Evolutionary conservation across 2,113 vertebrate species (phyloP).

Genomic region (Ascaphus truei): DNA sequence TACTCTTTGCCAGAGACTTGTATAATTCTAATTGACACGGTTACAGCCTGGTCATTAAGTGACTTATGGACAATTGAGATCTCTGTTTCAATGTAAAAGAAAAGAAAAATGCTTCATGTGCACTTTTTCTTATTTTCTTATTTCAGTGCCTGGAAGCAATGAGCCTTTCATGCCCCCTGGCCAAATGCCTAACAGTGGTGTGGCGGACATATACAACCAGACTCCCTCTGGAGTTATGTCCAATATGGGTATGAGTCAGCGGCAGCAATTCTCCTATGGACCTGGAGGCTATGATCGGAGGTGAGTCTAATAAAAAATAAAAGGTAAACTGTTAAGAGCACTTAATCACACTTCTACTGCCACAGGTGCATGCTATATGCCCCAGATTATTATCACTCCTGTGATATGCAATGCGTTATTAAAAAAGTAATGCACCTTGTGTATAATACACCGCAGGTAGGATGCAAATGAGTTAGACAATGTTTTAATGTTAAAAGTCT

Average conservation of each 20-base stretch:
- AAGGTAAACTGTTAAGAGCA: too few species aligned
- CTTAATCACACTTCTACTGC: too few species aligned
- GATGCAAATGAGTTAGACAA: too few species aligned
- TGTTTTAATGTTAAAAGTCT: too few species aligned
- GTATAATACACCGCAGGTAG: too few species aligned
- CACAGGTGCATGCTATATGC: too few species aligned
- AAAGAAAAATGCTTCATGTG: conserved; percentile 38
- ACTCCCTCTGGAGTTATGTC: conserved; percentile 73
- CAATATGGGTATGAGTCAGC: conserved; percentile 81
- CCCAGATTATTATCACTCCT: too few species aligned
- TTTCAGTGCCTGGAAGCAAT: conserved; percentile 78
- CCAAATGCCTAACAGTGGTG: conserved; percentile 82
- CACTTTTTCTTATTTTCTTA: conserved; percentile 13
- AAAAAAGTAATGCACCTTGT: too few species aligned
- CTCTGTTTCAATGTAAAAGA: conserved; percentile 8
- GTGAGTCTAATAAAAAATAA: conserved; percentile 66
- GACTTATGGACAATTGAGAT: conserved; percentile 31
- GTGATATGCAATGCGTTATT: too few species aligned
- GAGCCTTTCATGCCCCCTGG: conserved; percentile 88
- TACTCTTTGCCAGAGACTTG: conserved; percentile 35
- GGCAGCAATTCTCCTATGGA: conserved; percentile 87
- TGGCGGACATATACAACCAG: conserved; percentile 91
- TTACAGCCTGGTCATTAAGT: conserved; percentile 40
- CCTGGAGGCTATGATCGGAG: conserved; percentile 84
- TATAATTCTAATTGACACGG: conserved; percentile 38